Evolutionary conservation across 2,888 invertebrate species (phyloP).

Genomic region (Eledona agricola): DNA sequence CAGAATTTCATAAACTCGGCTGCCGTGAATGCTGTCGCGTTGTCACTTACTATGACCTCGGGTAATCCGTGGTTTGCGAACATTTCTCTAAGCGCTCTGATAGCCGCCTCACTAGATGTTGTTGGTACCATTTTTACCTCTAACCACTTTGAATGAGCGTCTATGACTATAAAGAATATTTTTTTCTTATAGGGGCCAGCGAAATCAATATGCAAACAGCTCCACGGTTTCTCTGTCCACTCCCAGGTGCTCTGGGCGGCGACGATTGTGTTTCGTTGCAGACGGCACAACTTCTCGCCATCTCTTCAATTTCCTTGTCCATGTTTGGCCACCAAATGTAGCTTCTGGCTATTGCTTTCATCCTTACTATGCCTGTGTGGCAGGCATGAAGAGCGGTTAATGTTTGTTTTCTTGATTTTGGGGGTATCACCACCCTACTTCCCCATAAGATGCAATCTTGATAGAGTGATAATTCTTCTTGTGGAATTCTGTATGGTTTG

Average conservation of each 20-base stretch:
- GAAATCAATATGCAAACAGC: too few relatives aligned
- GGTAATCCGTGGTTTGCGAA: constrained; percentile 40
- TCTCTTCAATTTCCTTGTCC: constrained; percentile 9
- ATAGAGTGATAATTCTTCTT: constrained; percentile 12
- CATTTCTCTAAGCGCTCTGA: constrained; percentile 28
- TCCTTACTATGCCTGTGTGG: constrained; percentile 11
- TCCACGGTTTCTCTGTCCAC: constrained; percentile 1
- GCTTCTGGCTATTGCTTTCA: constrained; percentile 16
- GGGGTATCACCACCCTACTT: constrained; percentile 5
- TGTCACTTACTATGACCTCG: too few relatives aligned
- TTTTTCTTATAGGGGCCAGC: background rate
- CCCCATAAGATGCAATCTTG: constrained; percentile 10
- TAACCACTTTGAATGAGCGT: constrained; percentile 38
- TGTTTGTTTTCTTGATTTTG: constrained; percentile 1
- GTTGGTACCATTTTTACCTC: constrained; percentile 34
- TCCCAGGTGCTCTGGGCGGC: constrained; percentile 1
- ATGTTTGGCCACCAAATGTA: constrained; percentile 19
- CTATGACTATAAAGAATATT: constrained; percentile 24
- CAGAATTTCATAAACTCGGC: constrained; percentile 32
- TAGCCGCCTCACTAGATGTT: constrained; percentile 33
- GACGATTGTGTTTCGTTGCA: background rate
- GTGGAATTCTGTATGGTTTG: constrained; percentile 2
- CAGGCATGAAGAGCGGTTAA: background rate
- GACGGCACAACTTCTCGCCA: background rate
- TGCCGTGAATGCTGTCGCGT: constrained; percentile 40